Evolutionary conservation across 2,113 vertebrate species (phyloP).

Genomic region (Lutjanus erythropterus): DNA sequence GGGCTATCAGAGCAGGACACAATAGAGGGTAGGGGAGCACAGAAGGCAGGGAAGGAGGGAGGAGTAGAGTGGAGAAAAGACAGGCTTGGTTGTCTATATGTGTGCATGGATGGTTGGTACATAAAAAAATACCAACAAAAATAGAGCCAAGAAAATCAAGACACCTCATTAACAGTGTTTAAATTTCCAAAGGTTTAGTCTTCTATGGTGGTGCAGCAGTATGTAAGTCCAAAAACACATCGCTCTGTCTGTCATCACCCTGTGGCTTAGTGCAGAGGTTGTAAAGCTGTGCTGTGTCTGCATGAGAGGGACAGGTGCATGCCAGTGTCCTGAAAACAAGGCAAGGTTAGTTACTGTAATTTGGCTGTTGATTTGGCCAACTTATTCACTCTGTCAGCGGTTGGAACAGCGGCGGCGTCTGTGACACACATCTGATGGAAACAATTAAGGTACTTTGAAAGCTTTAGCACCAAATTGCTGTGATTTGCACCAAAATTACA

Average conservation of each 20-base stretch:
- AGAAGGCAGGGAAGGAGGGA: not conserved
- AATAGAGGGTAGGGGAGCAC: conserved; percentile 17
- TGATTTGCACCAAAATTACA: no score
- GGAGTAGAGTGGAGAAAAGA: not conserved
- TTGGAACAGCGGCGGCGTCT: not conserved
- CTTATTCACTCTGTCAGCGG: not conserved
- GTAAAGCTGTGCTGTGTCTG: not conserved
- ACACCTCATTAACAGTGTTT: not conserved
- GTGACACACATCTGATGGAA: not conserved
- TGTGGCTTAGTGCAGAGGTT: not conserved
- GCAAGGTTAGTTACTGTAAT: not conserved
- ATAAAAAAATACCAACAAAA: not conserved
- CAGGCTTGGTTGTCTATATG: not conserved
- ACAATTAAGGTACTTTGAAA: not conserved
- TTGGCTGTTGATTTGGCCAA: not conserved
- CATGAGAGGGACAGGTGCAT: not conserved
- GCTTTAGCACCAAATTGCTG: no score
- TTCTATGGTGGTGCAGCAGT: not conserved
- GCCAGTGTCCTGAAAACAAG: not conserved
- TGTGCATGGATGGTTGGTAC: not conserved
- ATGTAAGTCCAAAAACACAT: not conserved
- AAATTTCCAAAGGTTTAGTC: not conserved
- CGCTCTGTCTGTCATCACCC: not conserved
- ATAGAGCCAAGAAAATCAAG: not conserved
- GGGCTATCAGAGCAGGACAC: conserved; percentile 48